phyloP scores from a whole-genome alignment of 2,888 invertebrate species.

The Drosophila niveifrons region DNA sequence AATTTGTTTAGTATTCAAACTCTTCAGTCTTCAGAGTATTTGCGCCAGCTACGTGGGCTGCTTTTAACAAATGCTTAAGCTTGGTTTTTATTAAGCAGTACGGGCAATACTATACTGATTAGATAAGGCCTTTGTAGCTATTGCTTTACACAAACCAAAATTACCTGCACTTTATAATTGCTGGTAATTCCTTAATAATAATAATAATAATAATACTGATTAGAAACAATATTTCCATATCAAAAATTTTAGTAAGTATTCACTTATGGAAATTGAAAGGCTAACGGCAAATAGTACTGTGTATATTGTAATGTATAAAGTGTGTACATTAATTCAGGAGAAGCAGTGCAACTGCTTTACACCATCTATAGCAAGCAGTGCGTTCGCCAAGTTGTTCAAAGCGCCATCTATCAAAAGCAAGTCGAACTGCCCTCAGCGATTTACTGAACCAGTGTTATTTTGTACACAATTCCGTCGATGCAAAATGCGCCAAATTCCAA shows the following conservation, averaged over 20 bases:
- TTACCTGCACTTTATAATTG: too few species aligned
- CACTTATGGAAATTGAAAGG: too few species aligned
- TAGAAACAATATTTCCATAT: too few species aligned
- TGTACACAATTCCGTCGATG: neutral
- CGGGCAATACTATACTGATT: too few species aligned
- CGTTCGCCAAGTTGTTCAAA: neutral
- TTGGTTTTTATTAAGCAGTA: neutral
- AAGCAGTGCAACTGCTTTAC: constrained; percentile 3
- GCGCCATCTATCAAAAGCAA: constrained; percentile 1
- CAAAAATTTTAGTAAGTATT: too few species aligned
- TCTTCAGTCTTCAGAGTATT: constrained; percentile 43
- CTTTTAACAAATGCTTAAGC: neutral
- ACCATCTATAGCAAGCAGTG: neutral
- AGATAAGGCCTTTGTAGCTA: too few species aligned
- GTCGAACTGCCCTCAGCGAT: neutral
- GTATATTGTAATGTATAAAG: neutral
- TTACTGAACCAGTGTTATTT: neutral
- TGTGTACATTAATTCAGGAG: neutral
- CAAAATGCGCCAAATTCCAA: neutral
- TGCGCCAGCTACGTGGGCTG: constrained; percentile 40
- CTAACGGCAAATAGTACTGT: too few species aligned
- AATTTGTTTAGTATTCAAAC: constrained; percentile 53
- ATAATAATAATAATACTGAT: too few species aligned
- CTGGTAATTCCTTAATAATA: too few species aligned
- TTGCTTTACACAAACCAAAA: too few species aligned